These are phyloP conservation scores for Pseudocheirus occidentalis DNA, from an alignment of 2,797 vertebrate species.

Conservation along the genomic window DNA sequence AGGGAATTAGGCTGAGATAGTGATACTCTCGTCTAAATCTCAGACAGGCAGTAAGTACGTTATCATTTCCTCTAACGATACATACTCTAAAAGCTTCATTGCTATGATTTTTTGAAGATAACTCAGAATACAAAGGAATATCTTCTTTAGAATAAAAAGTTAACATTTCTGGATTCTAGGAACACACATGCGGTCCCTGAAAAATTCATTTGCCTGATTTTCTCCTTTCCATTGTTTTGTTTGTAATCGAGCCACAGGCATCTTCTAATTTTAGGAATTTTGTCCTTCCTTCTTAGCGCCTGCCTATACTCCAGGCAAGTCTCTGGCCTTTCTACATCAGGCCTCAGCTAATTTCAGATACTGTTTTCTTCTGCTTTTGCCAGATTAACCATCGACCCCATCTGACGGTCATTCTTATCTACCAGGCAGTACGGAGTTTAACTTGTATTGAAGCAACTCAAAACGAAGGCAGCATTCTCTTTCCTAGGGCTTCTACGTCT, in stretches of 20 bases:
- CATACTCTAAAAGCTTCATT: neutral
- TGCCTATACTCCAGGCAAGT: neutral
- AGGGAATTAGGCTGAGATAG: neutral
- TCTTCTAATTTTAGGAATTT: neutral
- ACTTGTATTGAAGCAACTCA: neutral
- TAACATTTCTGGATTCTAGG: neutral
- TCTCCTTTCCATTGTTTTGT: neutral
- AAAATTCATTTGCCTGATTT: neutral
- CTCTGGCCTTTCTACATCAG: neutral
- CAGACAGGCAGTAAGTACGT: neutral
- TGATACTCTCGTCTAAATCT: neutral
- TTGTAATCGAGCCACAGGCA: neutral
- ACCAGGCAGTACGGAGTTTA: neutral
- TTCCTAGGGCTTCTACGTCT: neutral
- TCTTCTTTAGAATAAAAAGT: no score
- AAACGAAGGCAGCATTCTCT: neutral
- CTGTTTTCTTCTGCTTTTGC: neutral
- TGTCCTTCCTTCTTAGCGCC: neutral
- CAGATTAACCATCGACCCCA: no score
- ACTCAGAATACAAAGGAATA: neutral
- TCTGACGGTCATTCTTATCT: no score
- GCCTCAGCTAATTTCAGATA: neutral
- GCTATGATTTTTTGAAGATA: neutral
- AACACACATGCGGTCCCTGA: neutral
- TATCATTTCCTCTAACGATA: neutral